Percentiles rank a stretch among this genome's conserved stretches.
phyloP scores from a whole-genome alignment of 1,140 invertebrate genomes.

The Nixonia krombeini region DNA sequence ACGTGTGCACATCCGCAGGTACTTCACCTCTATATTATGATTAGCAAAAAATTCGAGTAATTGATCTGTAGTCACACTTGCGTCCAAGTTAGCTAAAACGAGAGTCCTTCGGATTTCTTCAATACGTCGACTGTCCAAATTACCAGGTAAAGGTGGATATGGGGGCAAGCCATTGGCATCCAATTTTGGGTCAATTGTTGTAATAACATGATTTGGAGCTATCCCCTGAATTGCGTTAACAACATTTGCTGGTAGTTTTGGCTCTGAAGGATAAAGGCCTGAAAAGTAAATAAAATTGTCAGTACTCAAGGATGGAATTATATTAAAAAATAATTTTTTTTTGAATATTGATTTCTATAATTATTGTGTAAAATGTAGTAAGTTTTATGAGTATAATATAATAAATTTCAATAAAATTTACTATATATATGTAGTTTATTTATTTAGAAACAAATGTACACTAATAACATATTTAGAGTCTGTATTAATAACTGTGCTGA shows the following conservation, averaged over 20 bases:
- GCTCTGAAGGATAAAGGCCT: slow-evolving; percentile 83
- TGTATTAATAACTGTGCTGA: too few species aligned
- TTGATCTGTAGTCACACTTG: slow-evolving; percentile 80
- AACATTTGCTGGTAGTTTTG: slow-evolving; percentile 89
- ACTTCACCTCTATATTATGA: slow-evolving; percentile 94
- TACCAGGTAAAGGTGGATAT: slow-evolving; percentile 94
- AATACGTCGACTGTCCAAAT: slow-evolving; percentile 90
- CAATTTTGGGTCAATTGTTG: slow-evolving; percentile 92
- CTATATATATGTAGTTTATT: too few species aligned
- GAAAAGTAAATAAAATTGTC: slow-evolving; percentile 24
- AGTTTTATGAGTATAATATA: too few species aligned
- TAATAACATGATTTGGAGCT: slow-evolving; percentile 85
- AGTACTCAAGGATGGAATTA: too few species aligned
- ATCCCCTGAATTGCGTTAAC: slow-evolving; percentile 89
- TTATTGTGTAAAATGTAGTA: too few species aligned
- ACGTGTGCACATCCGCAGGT: slow-evolving; percentile 90
- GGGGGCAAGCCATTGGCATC: slow-evolving; percentile 86
- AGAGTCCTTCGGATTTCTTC: slow-evolving; percentile 96
- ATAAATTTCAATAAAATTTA: too few species aligned
- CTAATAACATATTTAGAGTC: too few species aligned
- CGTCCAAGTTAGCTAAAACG: slow-evolving; percentile 81
- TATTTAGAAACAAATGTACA: too few species aligned
- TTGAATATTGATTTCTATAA: too few species aligned
- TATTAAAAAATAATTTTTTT: not conserved
- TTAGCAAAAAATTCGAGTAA: slow-evolving; percentile 88